phyloP scores from a whole-genome alignment of 2,888 invertebrate genomes.

The Digitonthophagus gazella region DNA sequence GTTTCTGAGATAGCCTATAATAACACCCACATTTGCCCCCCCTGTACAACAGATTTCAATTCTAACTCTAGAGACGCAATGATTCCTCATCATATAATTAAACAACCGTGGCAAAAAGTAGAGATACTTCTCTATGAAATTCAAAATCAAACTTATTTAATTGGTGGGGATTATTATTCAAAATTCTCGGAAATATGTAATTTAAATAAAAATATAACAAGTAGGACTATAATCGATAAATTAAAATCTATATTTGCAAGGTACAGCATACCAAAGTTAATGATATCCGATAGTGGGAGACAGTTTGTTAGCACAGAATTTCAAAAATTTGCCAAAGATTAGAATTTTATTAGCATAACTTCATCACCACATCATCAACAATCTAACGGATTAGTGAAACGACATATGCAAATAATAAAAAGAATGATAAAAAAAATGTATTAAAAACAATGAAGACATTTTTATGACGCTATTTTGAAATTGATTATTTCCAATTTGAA shows the following conservation, averaged over 20 bases:
- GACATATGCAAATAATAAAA: conserved; percentile 27
- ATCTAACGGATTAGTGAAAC: conserved; percentile 28
- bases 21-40: too few relatives aligned
- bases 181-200: conserved; percentile 16
- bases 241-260: conserved; percentile 22
- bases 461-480: conserved; percentile 24
- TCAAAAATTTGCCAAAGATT: conserved; percentile 20
- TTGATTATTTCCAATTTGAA: too few relatives aligned
- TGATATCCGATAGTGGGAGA: conserved; percentile 20
- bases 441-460: conserved; percentile 24
- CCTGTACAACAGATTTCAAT: too few relatives aligned
- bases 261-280: conserved; percentile 23
- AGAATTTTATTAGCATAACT: conserved; percentile 15
- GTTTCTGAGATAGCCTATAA: too few relatives aligned
- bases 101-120: conserved; percentile 18
- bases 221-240: conserved; percentile 16
- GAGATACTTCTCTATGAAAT: conserved; percentile 16
- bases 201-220: too few relatives aligned
- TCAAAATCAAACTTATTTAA: conserved; percentile 8
- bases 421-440: conserved; percentile 24
- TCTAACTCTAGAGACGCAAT: conserved; percentile 6
- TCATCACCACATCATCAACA: conserved; percentile 24
- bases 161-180: conserved; percentile 18
- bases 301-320: conserved; percentile 15
- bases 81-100: conserved; percentile 2